These are phyloP conservation scores for Amazonetta brasiliensis DNA, from an alignment of 2,797 vertebrate species.

Conservation along the genomic window DNA sequence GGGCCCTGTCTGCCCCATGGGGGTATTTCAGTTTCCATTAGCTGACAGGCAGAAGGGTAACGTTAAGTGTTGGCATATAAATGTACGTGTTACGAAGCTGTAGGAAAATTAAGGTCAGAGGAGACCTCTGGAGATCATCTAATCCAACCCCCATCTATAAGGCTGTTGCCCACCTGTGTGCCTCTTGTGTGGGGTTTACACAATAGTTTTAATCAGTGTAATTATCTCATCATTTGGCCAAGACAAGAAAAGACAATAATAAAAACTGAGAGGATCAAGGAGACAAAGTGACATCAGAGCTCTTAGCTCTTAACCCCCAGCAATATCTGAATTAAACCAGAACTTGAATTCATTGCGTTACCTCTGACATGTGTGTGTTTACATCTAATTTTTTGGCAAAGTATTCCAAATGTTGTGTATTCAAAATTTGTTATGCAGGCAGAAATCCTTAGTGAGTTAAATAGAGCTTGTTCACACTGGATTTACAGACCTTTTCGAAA, in stretches of 20 bases:
- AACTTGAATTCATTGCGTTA: not conserved
- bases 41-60: not conserved
- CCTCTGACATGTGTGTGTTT: not conserved
- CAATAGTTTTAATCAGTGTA: not conserved
- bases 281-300: not conserved
- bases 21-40: not conserved
- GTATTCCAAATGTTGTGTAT: not conserved
- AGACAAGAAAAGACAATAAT: not conserved
- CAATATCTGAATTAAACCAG: not conserved
- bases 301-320: not conserved
- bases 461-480: not conserved
- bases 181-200: not conserved
- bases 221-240: not conserved
- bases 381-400: not conserved
- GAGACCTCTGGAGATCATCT: not conserved
- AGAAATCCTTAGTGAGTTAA: not conserved
- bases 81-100: not conserved
- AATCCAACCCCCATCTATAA: not conserved
- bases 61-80: not conserved
- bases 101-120: not conserved
- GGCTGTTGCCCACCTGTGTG: not conserved
- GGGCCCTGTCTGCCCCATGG: not conserved
- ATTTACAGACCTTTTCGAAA: not conserved
- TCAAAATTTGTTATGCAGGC: not conserved
- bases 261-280: not conserved